Conservation (phyloP, 2,888 invertebrate genomes). For the Crossocerus cetratus region DNA sequence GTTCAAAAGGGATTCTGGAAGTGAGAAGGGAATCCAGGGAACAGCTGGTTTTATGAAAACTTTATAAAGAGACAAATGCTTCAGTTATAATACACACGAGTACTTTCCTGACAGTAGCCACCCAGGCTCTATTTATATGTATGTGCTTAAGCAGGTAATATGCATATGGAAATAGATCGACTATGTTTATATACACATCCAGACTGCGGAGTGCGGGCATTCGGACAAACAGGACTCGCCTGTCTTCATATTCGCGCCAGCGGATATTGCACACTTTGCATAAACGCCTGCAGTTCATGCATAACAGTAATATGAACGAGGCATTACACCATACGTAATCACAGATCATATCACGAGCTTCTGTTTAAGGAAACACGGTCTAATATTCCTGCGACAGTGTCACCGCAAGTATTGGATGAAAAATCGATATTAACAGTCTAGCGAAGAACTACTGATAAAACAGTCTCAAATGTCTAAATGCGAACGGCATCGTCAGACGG, state of each 20-base stretch:
- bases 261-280: no score
- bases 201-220: no score
- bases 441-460: neutral
- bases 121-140: slow-evolving; percentile 2
- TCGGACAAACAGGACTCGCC: no score
- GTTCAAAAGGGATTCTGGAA: no score
- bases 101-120: neutral
- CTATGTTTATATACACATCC: slow-evolving; percentile 18
- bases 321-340: neutral
- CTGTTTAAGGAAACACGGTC: neutral
- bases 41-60: neutral
- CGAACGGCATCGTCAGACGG: neutral
- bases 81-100: neutral
- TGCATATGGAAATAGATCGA: slow-evolving; percentile 8
- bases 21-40: no score
- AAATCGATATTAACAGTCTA: neutral
- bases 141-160: slow-evolving; percentile 12
- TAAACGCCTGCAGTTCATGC: no score
- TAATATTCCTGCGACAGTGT: neutral
- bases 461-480: slow-evolving; percentile 2
- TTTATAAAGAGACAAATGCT: neutral
- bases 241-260: no score
- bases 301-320: neutral
- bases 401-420: neutral
- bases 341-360: neutral